phyloP scores from a whole-genome alignment of 2,113 vertebrate species.

The Emydura subglobosa region DNA sequence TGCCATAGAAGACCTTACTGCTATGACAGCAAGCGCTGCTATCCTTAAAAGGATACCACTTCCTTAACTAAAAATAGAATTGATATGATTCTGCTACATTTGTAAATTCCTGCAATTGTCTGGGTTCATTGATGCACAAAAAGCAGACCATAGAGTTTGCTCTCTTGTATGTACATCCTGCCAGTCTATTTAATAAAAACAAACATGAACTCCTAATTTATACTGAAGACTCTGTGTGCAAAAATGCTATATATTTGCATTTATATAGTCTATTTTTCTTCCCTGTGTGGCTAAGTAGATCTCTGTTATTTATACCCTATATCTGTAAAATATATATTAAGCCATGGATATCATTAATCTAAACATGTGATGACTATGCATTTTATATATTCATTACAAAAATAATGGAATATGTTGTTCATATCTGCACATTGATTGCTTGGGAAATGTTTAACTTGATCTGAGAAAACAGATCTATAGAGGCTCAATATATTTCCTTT shows the following conservation, averaged over 20 bases:
- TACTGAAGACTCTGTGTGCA: accelerated
- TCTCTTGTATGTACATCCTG: background rate
- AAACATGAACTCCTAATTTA: background rate
- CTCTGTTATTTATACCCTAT: background rate
- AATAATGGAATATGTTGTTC: background rate
- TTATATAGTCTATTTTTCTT: accelerated
- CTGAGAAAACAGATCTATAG: background rate
- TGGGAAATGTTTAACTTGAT: background rate
- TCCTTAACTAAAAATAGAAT: slow-evolving; percentile 37
- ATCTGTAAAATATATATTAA: background rate
- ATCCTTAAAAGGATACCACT: slow-evolving; percentile 33
- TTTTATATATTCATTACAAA: background rate
- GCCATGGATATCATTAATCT: background rate
- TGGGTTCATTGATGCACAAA: background rate
- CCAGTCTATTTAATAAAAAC: background rate
- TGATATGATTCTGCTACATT: background rate
- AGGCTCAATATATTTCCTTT: background rate
- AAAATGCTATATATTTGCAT: background rate
- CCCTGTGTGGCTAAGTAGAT: background rate
- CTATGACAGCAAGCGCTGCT: background rate
- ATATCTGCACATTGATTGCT: background rate
- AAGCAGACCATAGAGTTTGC: background rate
- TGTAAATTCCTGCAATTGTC: slow-evolving; percentile 7
- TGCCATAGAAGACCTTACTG: background rate
- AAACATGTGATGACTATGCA: background rate